These are phyloP conservation scores for Elgonia sp. DNA, from an alignment of 2,888 invertebrate species.

Conservation along the genomic window DNA sequence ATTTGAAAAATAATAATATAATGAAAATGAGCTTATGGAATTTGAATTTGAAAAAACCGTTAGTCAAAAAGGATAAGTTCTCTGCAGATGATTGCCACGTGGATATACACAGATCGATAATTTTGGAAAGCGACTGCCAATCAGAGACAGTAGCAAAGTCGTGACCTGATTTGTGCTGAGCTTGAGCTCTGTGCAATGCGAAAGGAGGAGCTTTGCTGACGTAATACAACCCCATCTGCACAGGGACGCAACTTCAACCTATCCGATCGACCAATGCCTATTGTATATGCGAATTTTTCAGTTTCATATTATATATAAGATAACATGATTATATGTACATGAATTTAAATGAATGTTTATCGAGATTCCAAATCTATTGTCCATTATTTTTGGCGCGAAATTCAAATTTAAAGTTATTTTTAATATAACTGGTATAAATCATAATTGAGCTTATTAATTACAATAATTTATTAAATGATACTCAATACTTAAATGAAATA, in stretches of 20 bases:
- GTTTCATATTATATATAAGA: constrained; percentile 25
- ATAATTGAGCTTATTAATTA: not conserved
- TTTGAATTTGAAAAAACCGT: constrained; percentile 12
- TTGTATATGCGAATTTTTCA: constrained; percentile 40
- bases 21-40: not conserved
- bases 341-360: not conserved
- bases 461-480: not conserved
- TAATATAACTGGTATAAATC: not conserved
- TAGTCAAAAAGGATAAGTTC: not conserved
- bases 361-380: not conserved
- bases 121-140: constrained; percentile 59
- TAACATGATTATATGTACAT: constrained; percentile 7
- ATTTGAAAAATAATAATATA: not conserved
- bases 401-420: not conserved
- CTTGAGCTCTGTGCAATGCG: constrained; percentile 68
- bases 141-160: constrained; percentile 62
- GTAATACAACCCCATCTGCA: constrained; percentile 67
- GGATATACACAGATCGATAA: constrained; percentile 43
- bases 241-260: constrained; percentile 52
- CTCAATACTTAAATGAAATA: too few relatives aligned
- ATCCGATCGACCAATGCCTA: constrained; percentile 65
- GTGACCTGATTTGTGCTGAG: constrained; percentile 76
- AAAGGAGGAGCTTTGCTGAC: constrained; percentile 76
- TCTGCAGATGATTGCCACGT: not conserved
- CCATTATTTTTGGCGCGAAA: constrained; percentile 32